Percentiles rank a stretch among this genome's conserved stretches.
These are phyloP conservation scores for Cyprinodon tularosa DNA, from an alignment of 2,113 vertebrate species.

Conservation along the genomic window DNA sequence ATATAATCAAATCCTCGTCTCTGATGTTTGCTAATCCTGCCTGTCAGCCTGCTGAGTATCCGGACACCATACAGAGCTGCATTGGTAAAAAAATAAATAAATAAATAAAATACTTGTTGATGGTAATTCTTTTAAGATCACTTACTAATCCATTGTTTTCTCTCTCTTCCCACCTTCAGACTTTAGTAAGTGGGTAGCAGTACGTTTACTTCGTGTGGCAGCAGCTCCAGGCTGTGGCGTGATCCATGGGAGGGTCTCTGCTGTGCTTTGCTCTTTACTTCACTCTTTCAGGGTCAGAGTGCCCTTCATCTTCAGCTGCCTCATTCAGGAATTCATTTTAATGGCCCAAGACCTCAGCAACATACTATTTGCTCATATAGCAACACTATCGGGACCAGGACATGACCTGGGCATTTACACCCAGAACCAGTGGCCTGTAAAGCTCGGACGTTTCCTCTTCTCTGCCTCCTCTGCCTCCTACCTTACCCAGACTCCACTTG, in stretches of 20 bases:
- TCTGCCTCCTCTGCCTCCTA: constrained; percentile 61
- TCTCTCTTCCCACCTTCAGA: constrained; percentile 71
- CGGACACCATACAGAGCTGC: constrained; percentile 80
- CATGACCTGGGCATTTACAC: constrained; percentile 17
- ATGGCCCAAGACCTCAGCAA: constrained; percentile 85
- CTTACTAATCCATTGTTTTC: background rate
- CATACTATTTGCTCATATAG: constrained; percentile 71
- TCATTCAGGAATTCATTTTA: constrained; percentile 84
- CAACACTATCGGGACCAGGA: constrained; percentile 16
- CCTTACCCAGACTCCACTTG: constrained; percentile 84
- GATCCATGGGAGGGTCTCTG: constrained; percentile 85
- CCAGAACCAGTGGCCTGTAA: constrained; percentile 82
- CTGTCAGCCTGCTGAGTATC: constrained; percentile 79
- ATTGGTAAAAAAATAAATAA: constrained; percentile 77
- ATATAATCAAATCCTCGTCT: constrained; percentile 96
- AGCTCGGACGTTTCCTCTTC: constrained; percentile 79
- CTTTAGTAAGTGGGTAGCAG: constrained; percentile 94
- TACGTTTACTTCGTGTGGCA: constrained; percentile 89
- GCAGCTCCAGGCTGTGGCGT: constrained; percentile 86
- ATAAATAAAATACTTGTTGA: no score
- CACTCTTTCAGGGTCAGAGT: constrained; percentile 88
- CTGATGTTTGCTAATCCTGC: constrained; percentile 92
- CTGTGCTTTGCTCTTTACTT: constrained; percentile 88
- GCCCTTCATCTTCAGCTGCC: constrained; percentile 83
- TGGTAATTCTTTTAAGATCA: background rate